Conservation (phyloP, 1,140 invertebrate species). For the Megalopta genalis region DNA sequence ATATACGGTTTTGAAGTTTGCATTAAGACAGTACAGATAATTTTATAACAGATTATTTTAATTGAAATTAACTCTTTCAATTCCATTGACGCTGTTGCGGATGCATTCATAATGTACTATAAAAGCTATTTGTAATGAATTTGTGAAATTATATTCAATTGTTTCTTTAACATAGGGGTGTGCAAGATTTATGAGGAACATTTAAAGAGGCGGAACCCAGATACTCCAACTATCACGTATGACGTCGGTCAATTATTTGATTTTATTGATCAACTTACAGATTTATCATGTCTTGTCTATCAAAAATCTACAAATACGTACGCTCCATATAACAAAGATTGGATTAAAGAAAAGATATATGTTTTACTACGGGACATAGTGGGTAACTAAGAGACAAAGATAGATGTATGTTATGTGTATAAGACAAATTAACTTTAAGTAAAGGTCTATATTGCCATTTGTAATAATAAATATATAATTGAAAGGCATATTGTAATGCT, state of each 20-base stretch:
- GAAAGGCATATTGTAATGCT: slow-evolving; percentile 17
- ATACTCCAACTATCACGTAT: slow-evolving; percentile 97
- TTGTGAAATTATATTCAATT: neutral
- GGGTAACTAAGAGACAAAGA: slow-evolving; percentile 53
- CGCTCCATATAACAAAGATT: slow-evolving; percentile 98
- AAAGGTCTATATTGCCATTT: slow-evolving; percentile 46
- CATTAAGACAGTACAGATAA: neutral
- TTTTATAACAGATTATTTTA: no score
- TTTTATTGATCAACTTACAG: slow-evolving; percentile 97
- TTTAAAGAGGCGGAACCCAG: slow-evolving; percentile 94
- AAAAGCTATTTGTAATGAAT: neutral
- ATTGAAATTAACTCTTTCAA: no score
- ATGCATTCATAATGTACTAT: no score
- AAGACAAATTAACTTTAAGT: slow-evolving; percentile 61
- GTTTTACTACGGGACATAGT: slow-evolving; percentile 87
- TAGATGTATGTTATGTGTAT: slow-evolving; percentile 33
- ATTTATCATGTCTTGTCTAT: slow-evolving; percentile 97
- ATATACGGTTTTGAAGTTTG: neutral
- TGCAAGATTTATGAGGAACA: slow-evolving; percentile 98
- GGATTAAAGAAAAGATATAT: slow-evolving; percentile 99
- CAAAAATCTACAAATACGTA: slow-evolving; percentile 98
- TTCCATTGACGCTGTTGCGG: no score
- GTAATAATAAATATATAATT: slow-evolving; percentile 58
- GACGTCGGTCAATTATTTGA: slow-evolving; percentile 98
- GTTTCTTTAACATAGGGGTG: slow-evolving; percentile 68